Conservation (phyloP, 2,797 vertebrate genomes). For the Phoxinus dragarum region DNA sequence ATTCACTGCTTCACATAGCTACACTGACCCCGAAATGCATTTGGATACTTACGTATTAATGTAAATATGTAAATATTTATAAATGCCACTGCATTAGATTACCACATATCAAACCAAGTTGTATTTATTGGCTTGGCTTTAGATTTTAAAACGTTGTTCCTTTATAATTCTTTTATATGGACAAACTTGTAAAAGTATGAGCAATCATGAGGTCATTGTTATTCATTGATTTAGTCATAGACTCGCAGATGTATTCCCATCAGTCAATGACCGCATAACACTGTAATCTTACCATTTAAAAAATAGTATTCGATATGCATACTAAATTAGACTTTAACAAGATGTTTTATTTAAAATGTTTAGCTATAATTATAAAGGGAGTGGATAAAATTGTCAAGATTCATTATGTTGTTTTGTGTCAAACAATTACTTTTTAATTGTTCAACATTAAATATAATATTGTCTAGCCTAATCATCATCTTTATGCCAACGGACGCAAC, state of each 20-base stretch:
- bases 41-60: not conserved
- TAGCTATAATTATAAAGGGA: conserved; percentile 5
- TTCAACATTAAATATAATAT: conserved; percentile 1
- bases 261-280: conserved; percentile 30
- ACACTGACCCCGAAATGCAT: not conserved
- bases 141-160: not conserved
- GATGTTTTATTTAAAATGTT: conserved; percentile 27
- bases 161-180: conserved; percentile 3
- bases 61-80: not conserved
- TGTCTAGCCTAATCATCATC: conserved; percentile 9
- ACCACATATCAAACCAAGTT: not conserved
- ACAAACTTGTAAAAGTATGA: conserved; percentile 23
- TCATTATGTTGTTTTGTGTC: conserved; percentile 24
- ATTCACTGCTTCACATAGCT: not conserved
- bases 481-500: not conserved
- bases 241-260: conserved; percentile 48
- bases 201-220: conserved; percentile 42
- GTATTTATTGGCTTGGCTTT: not conserved
- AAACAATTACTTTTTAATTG: conserved; percentile 15
- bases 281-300: conserved; percentile 42
- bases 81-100: not conserved
- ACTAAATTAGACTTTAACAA: conserved; percentile 14
- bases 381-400: not conserved
- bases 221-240: conserved; percentile 39
- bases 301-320: not conserved